Base-by-base conservation (phyloP, 2,113 vertebrate species). In the Plectropomus leopardus region DNA sequence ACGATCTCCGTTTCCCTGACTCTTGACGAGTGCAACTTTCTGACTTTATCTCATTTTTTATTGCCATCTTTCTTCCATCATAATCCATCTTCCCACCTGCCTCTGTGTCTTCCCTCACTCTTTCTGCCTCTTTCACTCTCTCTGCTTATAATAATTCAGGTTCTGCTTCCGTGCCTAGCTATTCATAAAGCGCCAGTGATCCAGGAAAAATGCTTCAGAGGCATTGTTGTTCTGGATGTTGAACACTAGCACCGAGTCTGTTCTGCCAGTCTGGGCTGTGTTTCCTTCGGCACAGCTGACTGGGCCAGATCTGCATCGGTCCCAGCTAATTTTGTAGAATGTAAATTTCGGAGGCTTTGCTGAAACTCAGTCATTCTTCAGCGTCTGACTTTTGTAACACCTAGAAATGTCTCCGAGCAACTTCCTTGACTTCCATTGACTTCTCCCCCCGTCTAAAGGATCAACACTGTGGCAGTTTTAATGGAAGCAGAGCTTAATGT, bases 131-230 rank as follows among this genome's bases (percentile, higher is more conserved):
- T 47, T 15, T 59, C n/a, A n/a, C 42, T 47, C 17, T 26, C 54
- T 44, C 16, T 53, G 26, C 42, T 63, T 72, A 50, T 78, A 73
- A 76, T 77, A 50, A 65, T 73, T 76, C 66, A 40, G 48, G 57
- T 86, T 78, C 53, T 58, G 32, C 75, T 58, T 80, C 67, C 28
- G 9, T 63, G 79, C 36, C 19, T 21, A 17, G 23, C 69, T 74
- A 75, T 82, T 80, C 78, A 85, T 80, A 70, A 86, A 69, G 48
- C 1, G n/a, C 80, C 54, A 67, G 69, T 66, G 69, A 84, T 87
- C 78, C 74, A 84, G 34, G 40, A 72, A 76, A 76, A 74, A 53
- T 65, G 60, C 72, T 84, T 83, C 64, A 67, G 44, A 80, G 72
- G 57, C 55, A 36, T 72, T 79, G 70, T 76, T 88, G 82, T 51